Evolutionary conservation across 2,888 invertebrate genomes (phyloP).

Genomic region (Chrysodeixis includens): DNA sequence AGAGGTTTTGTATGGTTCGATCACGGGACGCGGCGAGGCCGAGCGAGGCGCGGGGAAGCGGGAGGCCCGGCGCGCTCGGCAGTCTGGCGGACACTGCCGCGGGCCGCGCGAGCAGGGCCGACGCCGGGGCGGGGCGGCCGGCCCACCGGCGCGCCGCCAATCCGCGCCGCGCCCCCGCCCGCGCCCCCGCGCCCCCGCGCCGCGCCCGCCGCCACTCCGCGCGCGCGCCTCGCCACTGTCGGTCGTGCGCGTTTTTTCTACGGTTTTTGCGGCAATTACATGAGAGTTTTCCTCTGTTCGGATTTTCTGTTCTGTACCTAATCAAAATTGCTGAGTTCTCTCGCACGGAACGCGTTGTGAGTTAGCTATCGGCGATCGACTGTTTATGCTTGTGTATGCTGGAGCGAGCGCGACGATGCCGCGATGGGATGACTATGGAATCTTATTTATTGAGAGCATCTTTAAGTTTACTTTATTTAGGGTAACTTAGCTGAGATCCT

Average conservation of each 20-base stretch:
- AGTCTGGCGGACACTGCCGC: slow-evolving; percentile 88
- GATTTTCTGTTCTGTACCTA: slow-evolving; percentile 77
- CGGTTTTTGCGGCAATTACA: slow-evolving; percentile 76
- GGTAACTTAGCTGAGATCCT: slow-evolving; percentile 30
- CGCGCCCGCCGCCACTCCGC: slow-evolving; percentile 72
- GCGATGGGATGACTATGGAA: slow-evolving; percentile 60
- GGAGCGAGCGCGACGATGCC: slow-evolving; percentile 55
- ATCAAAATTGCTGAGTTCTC: slow-evolving; percentile 78
- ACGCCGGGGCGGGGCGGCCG: slow-evolving; percentile 76
- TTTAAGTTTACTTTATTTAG: slow-evolving; percentile 43
- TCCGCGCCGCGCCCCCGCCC: slow-evolving; percentile 42
- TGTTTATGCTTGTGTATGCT: slow-evolving; percentile 58
- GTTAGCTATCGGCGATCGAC: slow-evolving; percentile 59
- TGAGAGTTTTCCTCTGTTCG: slow-evolving; percentile 78
- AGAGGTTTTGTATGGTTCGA: slow-evolving; percentile 74
- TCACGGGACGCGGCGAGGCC: slow-evolving; percentile 85
- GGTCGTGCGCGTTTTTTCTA: slow-evolving; percentile 77
- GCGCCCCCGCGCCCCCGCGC: slow-evolving; percentile 50
- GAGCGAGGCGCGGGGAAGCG: slow-evolving; percentile 89
- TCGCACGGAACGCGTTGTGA: slow-evolving; percentile 72
- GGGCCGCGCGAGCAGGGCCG: slow-evolving; percentile 75
- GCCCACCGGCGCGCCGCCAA: slow-evolving; percentile 64
- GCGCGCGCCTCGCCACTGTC: slow-evolving; percentile 72
- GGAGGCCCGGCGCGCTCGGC: slow-evolving; percentile 89
- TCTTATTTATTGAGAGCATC: slow-evolving; percentile 52